Base-by-base conservation (phyloP, 2,113 vertebrate species). In the Lepus timidus region DNA sequence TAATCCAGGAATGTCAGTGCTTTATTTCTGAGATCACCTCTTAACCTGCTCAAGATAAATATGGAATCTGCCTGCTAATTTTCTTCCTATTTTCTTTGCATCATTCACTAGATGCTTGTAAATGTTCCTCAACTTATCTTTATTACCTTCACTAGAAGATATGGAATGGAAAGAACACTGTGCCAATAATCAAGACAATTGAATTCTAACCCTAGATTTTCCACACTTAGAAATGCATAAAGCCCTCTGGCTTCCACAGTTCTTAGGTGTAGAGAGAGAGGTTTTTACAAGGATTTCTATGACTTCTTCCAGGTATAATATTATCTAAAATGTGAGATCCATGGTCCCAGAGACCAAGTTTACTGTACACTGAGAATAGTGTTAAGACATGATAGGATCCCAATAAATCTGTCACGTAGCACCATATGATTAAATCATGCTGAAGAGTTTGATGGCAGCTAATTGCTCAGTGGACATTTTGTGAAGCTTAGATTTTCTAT, bases 161-260 rank as follows among this genome's bases (percentile, higher is more conserved):
- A 14, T 39, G 25, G 25, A 93, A 88, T 49, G 82, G 44, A 94
- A 92, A 90, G 84, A 90, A 88, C 25, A 79, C 4, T 33, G 29
- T 51, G 80, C 36, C 49, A 87, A 39, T 58, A 52, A 74, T 33
- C 25, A 39, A 52, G 51, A 92, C 20, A 70, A 36, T 44, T 55
- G 22, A 81, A 73, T 74, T 95, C 25, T 44, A 89, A 81, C 12
- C 25, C 36, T 31, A 51, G 49, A 39, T 91, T 68, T 64, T n/a
- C 22, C 29, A 67, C 14, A 83, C 19, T 67, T 58, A 22, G 31
- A 64, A 91, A 91, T 39, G 80, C 61, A 58, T 73, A 82, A 87
- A 22, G 1, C 39, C 55, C 31, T 96, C 9, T 93, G 75, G 31
- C 19, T 17, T 82, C 64, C 4, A 80, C 29, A 67, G 9, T 29